Evolutionary conservation across 2,888 invertebrate species (phyloP), one percentile per base, ranked within the genome.

Genomic region (Drosophila leonis): DNA sequence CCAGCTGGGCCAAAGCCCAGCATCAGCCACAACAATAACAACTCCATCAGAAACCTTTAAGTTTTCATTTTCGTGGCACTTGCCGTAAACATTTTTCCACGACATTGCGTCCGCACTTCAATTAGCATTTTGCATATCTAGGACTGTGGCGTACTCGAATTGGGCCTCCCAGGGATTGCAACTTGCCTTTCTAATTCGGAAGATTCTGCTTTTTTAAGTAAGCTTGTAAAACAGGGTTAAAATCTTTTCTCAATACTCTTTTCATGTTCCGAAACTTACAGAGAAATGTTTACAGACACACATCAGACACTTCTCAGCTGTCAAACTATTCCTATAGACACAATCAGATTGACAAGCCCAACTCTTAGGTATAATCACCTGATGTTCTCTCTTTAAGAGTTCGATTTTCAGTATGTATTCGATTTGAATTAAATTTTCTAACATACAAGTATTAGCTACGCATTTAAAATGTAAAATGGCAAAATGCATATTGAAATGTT

Each of bases 51-150:
- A 68, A 71, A 62, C 73, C 77, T 80, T 82, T 75, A 82, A 82
- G 84, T 77, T 82, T 69, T 74, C 57, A 56, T 69, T 63, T 72
- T 63, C 42, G 64, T 67, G 31, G 31, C 13, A 49, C 56, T 63
- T 41, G 80, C 68, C 77, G 82, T 61, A 77, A 89, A 80, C 86
- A 88, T 88, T 89, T 86, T 89, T 88, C 83, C 89, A 72, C 86
- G 76, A 84, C 88, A 88, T 89, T 89, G 89, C 88, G 75, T 80
- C 78, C 73, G 78, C 86, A 88, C 86, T 88, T 89, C 89, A 88
- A 77, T 77, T 77, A 77, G 77, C 77, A 77, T 77, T 77, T 66
- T 33, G 61, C 63, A 55, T 60, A 37, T 33, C 42, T 44, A 15
- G 27, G 31, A 52, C 33, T 37, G 35, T 20, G 42, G 24, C 39